These are phyloP conservation scores for Heteractis magnifica DNA, from an alignment of 92 coral and sea anemone genomes.

Conservation along the genomic window DNA sequence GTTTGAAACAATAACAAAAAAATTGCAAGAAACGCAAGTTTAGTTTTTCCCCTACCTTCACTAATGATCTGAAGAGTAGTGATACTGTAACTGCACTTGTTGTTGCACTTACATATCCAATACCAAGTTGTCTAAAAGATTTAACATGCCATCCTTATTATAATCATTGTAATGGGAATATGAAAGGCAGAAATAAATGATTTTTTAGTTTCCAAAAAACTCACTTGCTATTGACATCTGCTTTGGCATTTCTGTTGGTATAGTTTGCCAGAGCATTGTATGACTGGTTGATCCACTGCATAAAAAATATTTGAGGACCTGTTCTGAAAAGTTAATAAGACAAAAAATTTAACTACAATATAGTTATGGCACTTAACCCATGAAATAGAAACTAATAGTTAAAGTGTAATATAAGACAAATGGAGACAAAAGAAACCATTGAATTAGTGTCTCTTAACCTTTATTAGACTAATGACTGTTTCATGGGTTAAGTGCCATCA, in stretches of 20 bases:
- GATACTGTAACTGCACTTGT: conserved; percentile 89
- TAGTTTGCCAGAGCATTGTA: conserved; percentile 97
- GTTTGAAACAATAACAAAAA: background rate
- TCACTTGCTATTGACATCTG: conserved; percentile 80
- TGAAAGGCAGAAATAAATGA: no score
- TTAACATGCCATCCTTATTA: no score
- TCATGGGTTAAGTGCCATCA: no score
- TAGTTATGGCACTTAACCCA: no score
- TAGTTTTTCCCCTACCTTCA: conserved; percentile 45
- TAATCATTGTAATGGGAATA: no score
- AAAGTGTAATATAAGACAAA: no score
- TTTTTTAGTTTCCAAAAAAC: background rate
- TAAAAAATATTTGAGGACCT: conserved; percentile 86
- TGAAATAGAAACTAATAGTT: no score
- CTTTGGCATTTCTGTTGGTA: conserved; percentile 97
- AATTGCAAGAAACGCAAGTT: background rate
- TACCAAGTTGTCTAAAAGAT: conserved; percentile 68
- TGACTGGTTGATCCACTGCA: conserved; percentile 99
- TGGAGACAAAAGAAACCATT: no score
- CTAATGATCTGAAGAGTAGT: conserved; percentile 74
- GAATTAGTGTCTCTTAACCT: no score
- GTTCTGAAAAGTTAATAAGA: conserved; percentile 51
- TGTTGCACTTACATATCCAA: conserved; percentile 88
- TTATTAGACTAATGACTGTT: no score
- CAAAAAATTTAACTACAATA: no score